A percentile compares a stretch with the other conserved stretches of the same genome.
These are phyloP conservation scores for Acanthopagrus latus DNA, from an alignment of 2,797 vertebrate species.

Conservation along the genomic window DNA sequence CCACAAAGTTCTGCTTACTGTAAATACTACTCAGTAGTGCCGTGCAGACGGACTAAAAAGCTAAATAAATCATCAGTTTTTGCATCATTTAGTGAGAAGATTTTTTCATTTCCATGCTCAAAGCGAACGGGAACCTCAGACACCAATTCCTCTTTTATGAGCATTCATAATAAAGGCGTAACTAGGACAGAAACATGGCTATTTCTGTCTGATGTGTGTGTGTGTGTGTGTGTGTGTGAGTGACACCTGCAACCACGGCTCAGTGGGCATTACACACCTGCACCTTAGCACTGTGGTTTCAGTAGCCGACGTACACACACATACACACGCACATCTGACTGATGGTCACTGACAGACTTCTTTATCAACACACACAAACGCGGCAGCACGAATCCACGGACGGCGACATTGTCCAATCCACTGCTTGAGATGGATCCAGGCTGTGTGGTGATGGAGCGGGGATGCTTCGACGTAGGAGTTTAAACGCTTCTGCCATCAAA, in stretches of 20 bases:
- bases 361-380: constrained; percentile 7
- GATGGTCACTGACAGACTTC: constrained; percentile 16
- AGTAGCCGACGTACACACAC: constrained; percentile 1
- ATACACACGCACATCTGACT: constrained; percentile 9
- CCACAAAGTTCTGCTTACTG: not conserved
- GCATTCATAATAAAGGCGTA: constrained; percentile 13
- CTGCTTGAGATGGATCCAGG: constrained; percentile 28
- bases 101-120: not conserved
- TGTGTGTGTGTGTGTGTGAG: constrained; percentile 19
- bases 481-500: constrained; percentile 38
- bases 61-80: not conserved
- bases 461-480: constrained; percentile 43
- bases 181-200: constrained; percentile 28
- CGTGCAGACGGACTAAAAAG: not conserved
- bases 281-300: constrained; percentile 17
- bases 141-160: constrained; percentile 30
- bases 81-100: not conserved
- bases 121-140: not conserved
- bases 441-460: constrained; percentile 16
- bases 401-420: constrained; percentile 11
- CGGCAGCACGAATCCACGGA: constrained; percentile 13
- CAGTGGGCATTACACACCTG: constrained; percentile 38
- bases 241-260: constrained; percentile 58
- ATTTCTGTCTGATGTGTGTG: constrained; percentile 47
- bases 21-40: not conserved